Base-by-base conservation (phyloP, 2,113 vertebrate genomes). In the Ursus arctos region DNA sequence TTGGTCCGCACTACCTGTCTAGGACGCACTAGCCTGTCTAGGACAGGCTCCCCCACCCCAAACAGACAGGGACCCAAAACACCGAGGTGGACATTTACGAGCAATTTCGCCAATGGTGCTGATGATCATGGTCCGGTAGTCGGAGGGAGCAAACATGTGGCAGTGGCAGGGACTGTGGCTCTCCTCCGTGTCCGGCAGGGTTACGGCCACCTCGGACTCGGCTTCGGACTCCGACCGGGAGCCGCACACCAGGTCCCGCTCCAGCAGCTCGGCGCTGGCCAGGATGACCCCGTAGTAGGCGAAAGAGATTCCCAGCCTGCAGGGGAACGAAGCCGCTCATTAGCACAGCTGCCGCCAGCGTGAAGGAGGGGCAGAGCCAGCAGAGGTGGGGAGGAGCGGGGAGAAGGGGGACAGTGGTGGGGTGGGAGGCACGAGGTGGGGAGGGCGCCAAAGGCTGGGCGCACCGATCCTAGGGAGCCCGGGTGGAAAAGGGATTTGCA, bases 221-320 rank as follows among this genome's bases (percentile, higher is more conserved):
- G 80, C 93, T 15, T 95, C 95, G 0, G 40, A 61, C 9, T 79
- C 43, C 0, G 80, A 15, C 0, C 2, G 4, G 0, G 97, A 99
- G 59, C 99, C 96, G 14, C 99, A 99, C 79, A 99, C 79, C 7
- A 99, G 90, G 95, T 99, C 99, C 85, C 99, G 98, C 98, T 99
- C 99, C 98, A 99, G 96, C 61, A 99, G 96, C 97, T 99, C 99
- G 0, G 99, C 99, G 0, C 99, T 99, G 98, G 99, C 99, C 98
- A 99, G 98, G 53, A 99, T 99, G 1, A 99, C 99, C 0, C 99
- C 99, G 0, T 99, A 99, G 83, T 99, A 99, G 4, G 98, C 98
- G 0, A 99, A 99, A 15, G 99, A 99, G 36, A 99, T 99, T 76
- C 99, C 99, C 8, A 99, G 99, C 99, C 99, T 99, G 63, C 79